Percentiles rank a stretch among this genome's conserved stretches.
These are phyloP conservation scores for Aldrovandia affinis DNA, from an alignment of 2,797 vertebrate species.

Conservation along the genomic window DNA sequence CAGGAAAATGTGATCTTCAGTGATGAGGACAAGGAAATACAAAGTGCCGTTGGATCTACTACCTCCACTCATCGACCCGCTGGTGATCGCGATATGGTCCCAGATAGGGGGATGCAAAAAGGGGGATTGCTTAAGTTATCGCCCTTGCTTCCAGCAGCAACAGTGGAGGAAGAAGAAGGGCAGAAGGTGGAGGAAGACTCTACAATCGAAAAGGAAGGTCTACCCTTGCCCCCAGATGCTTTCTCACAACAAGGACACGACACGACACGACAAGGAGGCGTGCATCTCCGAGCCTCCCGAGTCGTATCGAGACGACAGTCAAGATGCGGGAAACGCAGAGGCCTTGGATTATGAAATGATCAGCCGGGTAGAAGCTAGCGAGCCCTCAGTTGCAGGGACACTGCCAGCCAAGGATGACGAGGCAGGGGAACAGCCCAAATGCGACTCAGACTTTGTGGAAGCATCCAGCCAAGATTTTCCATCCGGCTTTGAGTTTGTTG, in stretches of 20 bases:
- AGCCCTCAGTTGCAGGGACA: slow-evolving; percentile 48
- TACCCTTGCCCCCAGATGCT: slow-evolving; percentile 1
- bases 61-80: neutral
- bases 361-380: slow-evolving; percentile 61
- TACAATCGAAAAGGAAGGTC: neutral
- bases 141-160: neutral
- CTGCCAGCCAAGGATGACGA: slow-evolving; percentile 55
- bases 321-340: slow-evolving; percentile 64
- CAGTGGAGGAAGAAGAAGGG: neutral
- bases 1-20: neutral
- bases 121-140: slow-evolving; percentile 4
- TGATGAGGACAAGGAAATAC: neutral
- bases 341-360: slow-evolving; percentile 65
- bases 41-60: neutral
- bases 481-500: slow-evolving; percentile 75
- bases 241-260: slow-evolving; percentile 33
- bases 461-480: slow-evolving; percentile 59
- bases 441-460: slow-evolving; percentile 42
- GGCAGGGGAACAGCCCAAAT: slow-evolving; percentile 49
- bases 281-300: slow-evolving; percentile 32
- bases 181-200: slow-evolving; percentile 7
- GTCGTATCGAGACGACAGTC: slow-evolving; percentile 32
- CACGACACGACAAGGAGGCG: slow-evolving; percentile 37
- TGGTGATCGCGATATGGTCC: neutral
- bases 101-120: slow-evolving; percentile 27